phyloP scores from a whole-genome alignment of 2,888 invertebrate species.

The Cerastis leucographa region DNA sequence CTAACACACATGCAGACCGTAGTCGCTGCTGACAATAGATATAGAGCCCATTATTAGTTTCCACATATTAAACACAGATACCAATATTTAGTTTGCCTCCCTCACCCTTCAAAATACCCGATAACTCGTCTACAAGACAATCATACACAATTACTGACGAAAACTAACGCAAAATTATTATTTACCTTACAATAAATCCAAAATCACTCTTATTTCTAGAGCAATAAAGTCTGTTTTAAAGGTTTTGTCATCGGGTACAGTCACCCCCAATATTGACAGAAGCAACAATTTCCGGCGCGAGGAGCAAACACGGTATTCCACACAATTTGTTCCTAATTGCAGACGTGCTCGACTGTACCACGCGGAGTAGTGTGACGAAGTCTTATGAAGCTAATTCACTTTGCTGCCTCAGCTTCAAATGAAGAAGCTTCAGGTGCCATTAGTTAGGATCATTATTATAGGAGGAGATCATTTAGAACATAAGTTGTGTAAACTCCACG shows the following conservation, averaged over 20 bases:
- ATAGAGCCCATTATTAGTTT: conserved; percentile 62
- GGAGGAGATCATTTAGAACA: background rate
- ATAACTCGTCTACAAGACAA: conserved; percentile 73
- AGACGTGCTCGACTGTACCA: conserved; percentile 65
- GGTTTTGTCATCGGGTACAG: conserved; percentile 60
- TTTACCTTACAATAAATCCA: conserved; percentile 24
- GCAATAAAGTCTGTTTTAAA: conserved; percentile 36
- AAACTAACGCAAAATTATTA: conserved; percentile 60
- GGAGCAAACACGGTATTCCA: conserved; percentile 74
- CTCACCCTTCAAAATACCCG: conserved; percentile 60
- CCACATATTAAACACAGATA: conserved; percentile 68
- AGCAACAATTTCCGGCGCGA: conserved; percentile 83
- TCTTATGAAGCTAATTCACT: conserved; percentile 54
- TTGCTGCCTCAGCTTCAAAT: conserved; percentile 27
- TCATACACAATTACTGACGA: conserved; percentile 76
- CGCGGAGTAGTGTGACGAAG: conserved; percentile 44
- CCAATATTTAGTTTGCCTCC: conserved; percentile 74
- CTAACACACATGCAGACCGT: conserved; percentile 11
- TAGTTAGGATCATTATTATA: background rate
- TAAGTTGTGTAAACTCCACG: background rate
- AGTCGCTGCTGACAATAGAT: conserved; percentile 31
- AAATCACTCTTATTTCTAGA: conserved; percentile 45
- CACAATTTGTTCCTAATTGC: conserved; percentile 84
- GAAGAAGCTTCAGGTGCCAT: conserved; percentile 30
- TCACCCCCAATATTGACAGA: conserved; percentile 81